Evolutionary conservation across 2,797 vertebrate genomes (phyloP), one percentile per base, ranked within the genome.

Genomic region (Erethizon dorsatum): DNA sequence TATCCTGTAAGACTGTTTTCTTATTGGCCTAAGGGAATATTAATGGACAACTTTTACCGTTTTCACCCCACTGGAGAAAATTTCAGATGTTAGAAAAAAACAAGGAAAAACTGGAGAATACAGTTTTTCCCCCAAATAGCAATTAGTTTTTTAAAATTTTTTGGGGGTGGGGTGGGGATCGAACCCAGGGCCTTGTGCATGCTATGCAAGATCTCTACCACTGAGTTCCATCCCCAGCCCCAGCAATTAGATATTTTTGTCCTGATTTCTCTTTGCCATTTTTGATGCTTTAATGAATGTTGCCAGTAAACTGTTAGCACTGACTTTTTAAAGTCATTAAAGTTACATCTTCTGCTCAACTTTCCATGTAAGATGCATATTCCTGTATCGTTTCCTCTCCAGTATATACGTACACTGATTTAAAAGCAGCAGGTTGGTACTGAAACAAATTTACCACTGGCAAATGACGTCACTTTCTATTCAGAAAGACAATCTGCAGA

Each of bases 91-190:
- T 95, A 61, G 83, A 91, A 86, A 67, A 88, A 87, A 82, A 52
- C 92, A 98, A 97, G 98, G 98, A 69, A 54, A 86, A 98, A 96
- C 83, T 97, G 97, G 97, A 98, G 97, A 98, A 97, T 97, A 75
- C 97, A 98, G 96, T 20, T 59, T 82, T 52, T 45, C 6, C 33
- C 91, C 91, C 91, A 95, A 97, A 97, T 61, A 96, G 96, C 96
- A 98, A 95, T 97, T 97, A 75, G 12, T 6, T 31, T 77, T 26
- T 37, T 63, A 37, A 22, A 20, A 69, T 17, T 67, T 18, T 69
- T 47, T 75, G 28, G 6, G 20, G n/a, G 37, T 5, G 3, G 22
- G 71, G 71, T 75, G 45, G 45, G 73, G 13, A 77, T 31, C 8
- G 26, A 77, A 77, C 73, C 2, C 73, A 77, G 73, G 73, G 73